These are phyloP conservation scores for Meda fulgida DNA, from an alignment of 2,797 vertebrate genomes.

Conservation along the genomic window DNA sequence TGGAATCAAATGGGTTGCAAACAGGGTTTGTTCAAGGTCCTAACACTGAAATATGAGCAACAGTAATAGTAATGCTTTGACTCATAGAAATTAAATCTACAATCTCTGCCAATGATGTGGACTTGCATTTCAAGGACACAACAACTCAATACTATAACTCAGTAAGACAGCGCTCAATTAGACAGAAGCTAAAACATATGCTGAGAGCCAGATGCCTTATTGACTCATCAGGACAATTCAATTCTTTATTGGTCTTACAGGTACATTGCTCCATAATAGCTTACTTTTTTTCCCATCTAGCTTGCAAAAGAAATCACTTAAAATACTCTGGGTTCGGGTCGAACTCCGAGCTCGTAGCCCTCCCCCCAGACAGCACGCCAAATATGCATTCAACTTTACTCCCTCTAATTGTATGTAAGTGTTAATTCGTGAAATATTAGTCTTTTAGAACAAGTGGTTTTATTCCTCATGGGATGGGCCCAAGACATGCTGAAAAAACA, in stretches of 20 bases:
- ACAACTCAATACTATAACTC: conserved; percentile 37
- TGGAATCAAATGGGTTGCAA: not conserved
- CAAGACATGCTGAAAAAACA: not conserved
- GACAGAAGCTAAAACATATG: conserved; percentile 19
- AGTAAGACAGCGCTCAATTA: conserved; percentile 17
- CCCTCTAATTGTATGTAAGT: no score
- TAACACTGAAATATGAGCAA: not conserved
- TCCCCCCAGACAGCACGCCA: no score
- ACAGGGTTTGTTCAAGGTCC: not conserved
- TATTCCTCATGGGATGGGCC: not conserved
- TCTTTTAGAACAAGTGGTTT: not conserved
- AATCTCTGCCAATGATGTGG: conserved; percentile 3
- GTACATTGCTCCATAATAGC: not conserved
- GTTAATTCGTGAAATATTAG: no score
- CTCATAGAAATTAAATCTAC: not conserved
- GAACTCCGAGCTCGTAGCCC: no score
- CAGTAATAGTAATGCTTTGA: not conserved
- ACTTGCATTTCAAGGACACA: conserved; percentile 6
- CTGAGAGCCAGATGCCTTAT: conserved; percentile 28
- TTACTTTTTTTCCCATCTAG: not conserved
- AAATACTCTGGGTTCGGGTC: no score
- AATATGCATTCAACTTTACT: no score
- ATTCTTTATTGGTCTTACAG: conserved; percentile 14
- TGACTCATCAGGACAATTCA: conserved; percentile 14
- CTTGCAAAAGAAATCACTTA: not conserved